Evolutionary conservation across 2,888 invertebrate genomes (phyloP), one percentile per base, ranked within the genome.

Genomic region (Lottia scabra): DNA sequence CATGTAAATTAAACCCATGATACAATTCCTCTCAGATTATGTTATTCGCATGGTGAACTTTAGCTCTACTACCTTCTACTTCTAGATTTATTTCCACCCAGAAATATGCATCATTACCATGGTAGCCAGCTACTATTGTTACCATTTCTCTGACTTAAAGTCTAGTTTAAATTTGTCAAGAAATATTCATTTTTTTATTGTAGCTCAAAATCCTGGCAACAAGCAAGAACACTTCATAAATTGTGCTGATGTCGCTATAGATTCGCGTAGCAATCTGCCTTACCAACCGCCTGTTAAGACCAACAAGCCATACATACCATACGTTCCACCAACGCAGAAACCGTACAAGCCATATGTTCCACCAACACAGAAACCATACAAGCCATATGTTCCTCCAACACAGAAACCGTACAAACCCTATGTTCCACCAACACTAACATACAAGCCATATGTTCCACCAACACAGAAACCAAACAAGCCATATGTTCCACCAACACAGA

Each of bases 141-240:
- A n/a, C n/a, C n/a, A n/a, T n/a, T n/a, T n/a, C n/a, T n/a, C n/a
- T n/a, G n/a, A n/a, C n/a, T n/a, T n/a, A n/a, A n/a, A n/a, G 30
- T 2, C 6, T 30, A 30, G 30, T 30, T 30, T 30, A 10, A 1
- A 8, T 70, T 6, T 16, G n/a, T 48, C 16, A 68, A 69, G 16
- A 38, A 75, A 72, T 72, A 27, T 72, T 72, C 62, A 75, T 72
- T 67, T 75, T 72, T 68, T 72, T 69, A 13, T 73, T 70, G n/a
- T n/a, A 70, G 68, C 68, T 44, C 38, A 65, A 23, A 43, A 43
- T 23, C 62, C 65, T 23, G 72, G 75, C 48, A 67, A 71, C 19
- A 56, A 46, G 27, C 75, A 75, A 26, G 75, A 75, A 62, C 75
- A 75, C 44, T 75, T 75, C 44, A 70, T 70, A 27, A 75, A 75